Conservation (phyloP, 2,113 vertebrate genomes). For the Potamarius usumacintae region DNA sequence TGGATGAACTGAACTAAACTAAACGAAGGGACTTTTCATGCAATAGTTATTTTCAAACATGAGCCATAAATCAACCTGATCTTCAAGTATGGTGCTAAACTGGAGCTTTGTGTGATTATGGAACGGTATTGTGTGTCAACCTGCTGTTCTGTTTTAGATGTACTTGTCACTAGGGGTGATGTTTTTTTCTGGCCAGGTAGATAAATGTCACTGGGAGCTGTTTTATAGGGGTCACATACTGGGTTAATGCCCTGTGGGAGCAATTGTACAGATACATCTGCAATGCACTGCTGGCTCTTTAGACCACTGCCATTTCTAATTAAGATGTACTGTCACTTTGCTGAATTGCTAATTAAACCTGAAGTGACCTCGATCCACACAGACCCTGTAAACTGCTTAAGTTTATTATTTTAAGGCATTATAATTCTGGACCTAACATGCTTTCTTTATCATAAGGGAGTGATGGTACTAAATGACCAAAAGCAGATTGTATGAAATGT, state of each 20-base stretch:
- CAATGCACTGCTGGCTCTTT: slow-evolving; percentile 34
- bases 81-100: not conserved
- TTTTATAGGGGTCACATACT: slow-evolving; percentile 45
- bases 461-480: not conserved
- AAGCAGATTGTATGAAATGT: slow-evolving; percentile 8
- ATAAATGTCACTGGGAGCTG: slow-evolving; percentile 47
- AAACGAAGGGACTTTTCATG: not conserved
- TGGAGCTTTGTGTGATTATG: not conserved
- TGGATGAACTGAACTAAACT: not conserved
- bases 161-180: not conserved
- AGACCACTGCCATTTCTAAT: slow-evolving; percentile 74
- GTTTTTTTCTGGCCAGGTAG: slow-evolving; percentile 27
- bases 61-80: not conserved
- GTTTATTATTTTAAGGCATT: slow-evolving; percentile 1
- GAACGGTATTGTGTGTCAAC: not conserved
- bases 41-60: not conserved
- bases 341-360: slow-evolving; percentile 73
- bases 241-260: slow-evolving; percentile 48
- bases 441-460: not conserved
- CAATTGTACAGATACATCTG: slow-evolving; percentile 37
- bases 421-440: not conserved
- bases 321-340: slow-evolving; percentile 69
- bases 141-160: slow-evolving; percentile 3
- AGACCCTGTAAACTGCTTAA: slow-evolving; percentile 61
- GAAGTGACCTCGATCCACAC: slow-evolving; percentile 63